phyloP scores from a whole-genome alignment of 2,888 invertebrate genomes.

The Dynastes grantii region DNA sequence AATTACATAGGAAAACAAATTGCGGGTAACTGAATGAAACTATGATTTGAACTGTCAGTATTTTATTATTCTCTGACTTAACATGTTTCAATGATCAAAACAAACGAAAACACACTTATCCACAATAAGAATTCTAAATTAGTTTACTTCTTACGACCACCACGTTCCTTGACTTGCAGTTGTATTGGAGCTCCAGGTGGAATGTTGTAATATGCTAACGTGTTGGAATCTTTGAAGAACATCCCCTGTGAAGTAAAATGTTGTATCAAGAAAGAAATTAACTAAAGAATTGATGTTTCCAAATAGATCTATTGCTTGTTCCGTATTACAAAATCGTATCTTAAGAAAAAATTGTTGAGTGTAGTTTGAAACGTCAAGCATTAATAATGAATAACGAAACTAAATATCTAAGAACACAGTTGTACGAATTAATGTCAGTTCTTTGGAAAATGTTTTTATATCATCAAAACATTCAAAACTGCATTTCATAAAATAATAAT shows the following conservation, averaged over 20 bases:
- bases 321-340: too few species aligned
- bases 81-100: neutral
- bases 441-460: too few species aligned
- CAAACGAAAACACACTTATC: slow-evolving; percentile 1
- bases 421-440: too few species aligned
- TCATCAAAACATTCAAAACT: too few species aligned
- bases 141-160: slow-evolving; percentile 94
- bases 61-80: neutral
- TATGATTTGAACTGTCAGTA: neutral
- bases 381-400: too few species aligned
- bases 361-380: too few species aligned
- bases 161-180: slow-evolving; percentile 96
- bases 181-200: slow-evolving; percentile 87
- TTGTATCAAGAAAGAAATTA: slow-evolving; percentile 24
- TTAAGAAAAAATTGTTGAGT: too few species aligned
- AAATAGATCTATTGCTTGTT: too few species aligned
- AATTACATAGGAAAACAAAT: too few species aligned
- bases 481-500: too few species aligned
- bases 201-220: slow-evolving; percentile 96
- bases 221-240: slow-evolving; percentile 98
- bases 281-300: neutral
- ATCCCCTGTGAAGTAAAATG: slow-evolving; percentile 81
- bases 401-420: too few species aligned
- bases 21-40: neutral
- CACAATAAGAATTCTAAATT: neutral